These are phyloP conservation scores for Chaetoderma sp. DNA, from an alignment of 2,888 invertebrate species.

Conservation along the genomic window DNA sequence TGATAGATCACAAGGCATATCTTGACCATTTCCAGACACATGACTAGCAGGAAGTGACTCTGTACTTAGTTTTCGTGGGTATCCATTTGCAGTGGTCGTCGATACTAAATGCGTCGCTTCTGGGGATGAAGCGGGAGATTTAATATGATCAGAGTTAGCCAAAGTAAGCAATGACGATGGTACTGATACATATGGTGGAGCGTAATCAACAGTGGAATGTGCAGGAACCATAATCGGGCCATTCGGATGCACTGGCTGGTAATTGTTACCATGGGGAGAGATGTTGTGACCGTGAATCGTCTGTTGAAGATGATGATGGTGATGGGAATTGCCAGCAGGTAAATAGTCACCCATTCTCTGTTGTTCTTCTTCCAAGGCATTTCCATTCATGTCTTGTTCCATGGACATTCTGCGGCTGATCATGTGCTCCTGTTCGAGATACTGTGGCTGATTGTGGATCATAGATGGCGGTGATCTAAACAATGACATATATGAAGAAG, in stretches of 20 bases:
- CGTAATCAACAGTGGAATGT: background rate
- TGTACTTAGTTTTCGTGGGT: slow-evolving; percentile 47
- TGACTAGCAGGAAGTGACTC: slow-evolving; percentile 48
- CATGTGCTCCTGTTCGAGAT: slow-evolving; percentile 8
- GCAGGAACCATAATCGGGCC: background rate
- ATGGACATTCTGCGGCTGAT: slow-evolving; percentile 10
- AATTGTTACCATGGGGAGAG: background rate
- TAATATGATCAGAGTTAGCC: background rate
- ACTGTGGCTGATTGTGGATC: slow-evolving; percentile 3
- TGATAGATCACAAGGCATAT: slow-evolving; percentile 23
- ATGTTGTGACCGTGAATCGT: too few relatives aligned
- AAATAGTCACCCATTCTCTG: too few relatives aligned
- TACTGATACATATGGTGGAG: background rate
- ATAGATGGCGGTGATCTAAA: background rate
- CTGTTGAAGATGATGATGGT: too few relatives aligned
- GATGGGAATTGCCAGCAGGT: background rate
- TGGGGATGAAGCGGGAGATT: slow-evolving; percentile 7
- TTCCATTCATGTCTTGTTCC: slow-evolving; percentile 15
- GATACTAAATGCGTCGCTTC: slow-evolving; percentile 1
- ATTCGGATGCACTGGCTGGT: background rate
- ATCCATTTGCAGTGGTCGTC: background rate
- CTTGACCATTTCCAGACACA: slow-evolving; percentile 40
- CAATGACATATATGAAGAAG: background rate
- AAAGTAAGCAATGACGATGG: background rate
- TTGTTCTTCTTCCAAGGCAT: too few relatives aligned